Base-by-base conservation (phyloP, 2,888 invertebrate species). In the Autographa gamma region DNA sequence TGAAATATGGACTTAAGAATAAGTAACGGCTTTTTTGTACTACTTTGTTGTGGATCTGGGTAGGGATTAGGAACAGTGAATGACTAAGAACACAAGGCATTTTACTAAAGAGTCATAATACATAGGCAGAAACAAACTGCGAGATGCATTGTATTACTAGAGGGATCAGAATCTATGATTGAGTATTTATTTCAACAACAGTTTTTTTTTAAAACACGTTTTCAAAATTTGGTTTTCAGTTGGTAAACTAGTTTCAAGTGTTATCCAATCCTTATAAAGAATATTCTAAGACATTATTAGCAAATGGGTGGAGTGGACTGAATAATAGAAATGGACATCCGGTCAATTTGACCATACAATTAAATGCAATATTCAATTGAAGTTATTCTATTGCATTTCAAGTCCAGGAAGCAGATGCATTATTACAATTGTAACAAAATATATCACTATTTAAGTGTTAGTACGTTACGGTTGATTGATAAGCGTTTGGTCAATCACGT, bases 241-340 rank as follows among this genome's bases (percentile, higher is more conserved):
- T 65, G 18, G n/a, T 64, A 59, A 66, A 64, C 66, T 54, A 65
- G 60, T 68, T 64, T 60, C n/a, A n/a, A 13, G 19, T 70, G 43
- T 60, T 64, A 66, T 62, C 16, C 18, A 69, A 70, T 63, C 6
- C 32, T 38, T 18, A 16, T 38, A 56, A 71, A 56, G 31, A 48
- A 62, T 54, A 63, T 25, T 13, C 11, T 14, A 59, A 67, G 69
- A 73, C 38, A 34, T 73, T 72, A 32, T 66, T 19, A 9, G 32
- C 52, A 9, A 69, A 74, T 73, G 63, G 64, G 64, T 73, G 63
- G 64, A 48, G 56, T 56, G 62, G 66, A 56, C 66, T 62, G 34
- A 59, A 59, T 74, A 71, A 77, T 64, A 63, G 61, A 66, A 78
- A 69, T 74, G 64, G 70, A 74, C 60, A 76, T 83, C 83, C 82